Evolutionary conservation across 2,888 invertebrate genomes (phyloP).

Genomic region (Lagria hirta): DNA sequence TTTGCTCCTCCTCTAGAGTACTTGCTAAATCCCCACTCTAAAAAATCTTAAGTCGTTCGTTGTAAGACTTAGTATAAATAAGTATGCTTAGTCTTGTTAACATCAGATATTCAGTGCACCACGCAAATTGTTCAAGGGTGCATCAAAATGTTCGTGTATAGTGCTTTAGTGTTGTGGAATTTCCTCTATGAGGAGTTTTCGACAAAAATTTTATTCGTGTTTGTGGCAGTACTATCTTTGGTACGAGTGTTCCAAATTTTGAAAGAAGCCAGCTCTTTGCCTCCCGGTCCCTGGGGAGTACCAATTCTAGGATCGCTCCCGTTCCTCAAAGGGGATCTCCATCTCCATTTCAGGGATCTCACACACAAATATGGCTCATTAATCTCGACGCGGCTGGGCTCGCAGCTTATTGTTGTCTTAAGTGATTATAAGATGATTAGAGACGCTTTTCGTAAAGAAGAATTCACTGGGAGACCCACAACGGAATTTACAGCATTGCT

Average conservation of each 20-base stretch:
- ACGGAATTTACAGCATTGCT: constrained; percentile 84
- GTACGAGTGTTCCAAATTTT: constrained; percentile 49
- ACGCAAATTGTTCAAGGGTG: constrained; percentile 31
- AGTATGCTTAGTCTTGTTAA: constrained; percentile 40
- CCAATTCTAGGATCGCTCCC: constrained; percentile 83
- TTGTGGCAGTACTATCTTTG: constrained; percentile 56
- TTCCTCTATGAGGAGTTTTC: constrained; percentile 45
- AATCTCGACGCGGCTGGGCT: constrained; percentile 79
- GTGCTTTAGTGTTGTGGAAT: constrained; percentile 54
- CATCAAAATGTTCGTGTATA: constrained; percentile 58
- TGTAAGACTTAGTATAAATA: constrained; percentile 44
- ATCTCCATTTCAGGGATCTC: constrained; percentile 76
- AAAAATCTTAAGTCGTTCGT: constrained; percentile 40
- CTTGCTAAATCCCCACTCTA: constrained; percentile 31
- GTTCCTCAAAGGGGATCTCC: constrained; percentile 74
- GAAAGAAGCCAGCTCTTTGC: constrained; percentile 59
- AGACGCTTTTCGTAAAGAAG: constrained; percentile 82
- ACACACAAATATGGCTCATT: constrained; percentile 78
- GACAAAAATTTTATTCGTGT: constrained; percentile 56
- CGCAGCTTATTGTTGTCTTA: constrained; percentile 80
- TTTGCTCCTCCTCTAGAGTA: constrained; percentile 38
- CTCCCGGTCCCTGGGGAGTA: constrained; percentile 87
- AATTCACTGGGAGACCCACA: constrained; percentile 84
- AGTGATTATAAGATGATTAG: constrained; percentile 84
- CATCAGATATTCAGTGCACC: constrained; percentile 39